Evolutionary conservation across 1,140 invertebrate genomes (phyloP).

Genomic region (Epicauta chinensis): DNA sequence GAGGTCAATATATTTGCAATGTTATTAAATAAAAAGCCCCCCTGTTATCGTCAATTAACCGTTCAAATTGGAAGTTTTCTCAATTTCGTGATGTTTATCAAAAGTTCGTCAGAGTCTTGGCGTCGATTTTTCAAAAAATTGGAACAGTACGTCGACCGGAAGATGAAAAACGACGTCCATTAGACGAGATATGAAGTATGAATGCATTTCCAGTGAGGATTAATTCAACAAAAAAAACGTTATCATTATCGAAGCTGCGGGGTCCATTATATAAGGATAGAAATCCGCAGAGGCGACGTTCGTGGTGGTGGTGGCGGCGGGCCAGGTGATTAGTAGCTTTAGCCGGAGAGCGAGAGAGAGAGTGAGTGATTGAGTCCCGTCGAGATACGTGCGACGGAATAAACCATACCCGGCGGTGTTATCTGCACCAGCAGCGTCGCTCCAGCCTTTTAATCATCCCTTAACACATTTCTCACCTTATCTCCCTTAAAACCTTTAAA

Average conservation of each 20-base stretch:
- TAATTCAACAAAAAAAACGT: constrained; percentile 38
- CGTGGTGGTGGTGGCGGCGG: constrained; percentile 10
- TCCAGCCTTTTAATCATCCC: constrained; percentile 38
- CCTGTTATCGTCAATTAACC: too few relatives aligned
- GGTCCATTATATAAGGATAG: constrained; percentile 28
- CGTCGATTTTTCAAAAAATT: too few relatives aligned
- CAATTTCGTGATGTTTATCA: too few relatives aligned
- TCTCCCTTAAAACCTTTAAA: constrained; percentile 31
- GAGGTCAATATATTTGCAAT: constrained; percentile 14
- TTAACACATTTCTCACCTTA: constrained; percentile 40
- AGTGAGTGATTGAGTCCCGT: constrained; percentile 38
- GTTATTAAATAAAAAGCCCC: too few relatives aligned
- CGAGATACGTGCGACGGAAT: constrained; percentile 34
- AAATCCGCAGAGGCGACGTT: constrained; percentile 14
- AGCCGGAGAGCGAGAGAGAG: constrained; percentile 24
- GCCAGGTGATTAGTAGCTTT: constrained; percentile 36
- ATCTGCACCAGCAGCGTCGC: constrained; percentile 33
- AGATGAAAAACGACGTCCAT: constrained; percentile 40
- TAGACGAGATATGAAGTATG: constrained; percentile 41
- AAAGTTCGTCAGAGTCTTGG: too few relatives aligned
- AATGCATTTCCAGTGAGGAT: constrained; percentile 41
- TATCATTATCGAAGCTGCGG: constrained; percentile 31
- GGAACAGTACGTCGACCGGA: too few relatives aligned
- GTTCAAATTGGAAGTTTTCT: too few relatives aligned
- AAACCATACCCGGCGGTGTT: constrained; percentile 34